Evolutionary conservation across 2,888 invertebrate species (phyloP), one percentile per base, ranked within the genome.

Genomic region (Drosophila algonquin): DNA sequence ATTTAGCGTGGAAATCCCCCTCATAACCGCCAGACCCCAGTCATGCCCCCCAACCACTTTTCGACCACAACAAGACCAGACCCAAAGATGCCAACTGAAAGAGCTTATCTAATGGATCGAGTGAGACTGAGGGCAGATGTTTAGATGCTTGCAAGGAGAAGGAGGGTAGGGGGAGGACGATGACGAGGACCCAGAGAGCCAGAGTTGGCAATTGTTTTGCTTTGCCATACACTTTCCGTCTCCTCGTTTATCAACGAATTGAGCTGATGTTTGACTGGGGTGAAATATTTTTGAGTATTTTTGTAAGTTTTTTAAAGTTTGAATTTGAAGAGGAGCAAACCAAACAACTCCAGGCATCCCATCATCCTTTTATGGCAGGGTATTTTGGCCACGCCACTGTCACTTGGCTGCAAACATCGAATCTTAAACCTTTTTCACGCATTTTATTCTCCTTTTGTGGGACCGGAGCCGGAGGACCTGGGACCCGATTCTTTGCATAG

Each of bases 1-100:
- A 77, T 80, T 80, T 74, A 52, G 65, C 71, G 57, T 56, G 55
- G 52, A 53, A 65, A 35, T 58, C 35, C 30, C 24, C 46, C 27
- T 21, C 27, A 47, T 30, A n/a, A 52, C 50, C 32, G 16, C 30
- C 35, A 27, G 56, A 61, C 24, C 50, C 54, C 57, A 40, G 50
- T 27, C 50, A 52, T 30, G 8, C 30, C 21, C 21, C 8, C 8
- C 30, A 1, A 30, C 30, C 47, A 14, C 40, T 14, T 7, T 18
- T 47, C 57, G 40, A 55, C 10, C 30, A 2, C 44, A 60, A n/a
- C 21, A 32, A 40, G 50, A 35, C 14, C 48, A 55, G 55, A 55
- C 40, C 61, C 56, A 3, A 60, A 46, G 56, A 57, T 30, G n/a
- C 45, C 32, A n/a, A 16, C 58, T 46, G 32, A 3, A 21, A 21